Conservation (phyloP, 2,797 vertebrate genomes). For the Benthosema pterotum region DNA sequence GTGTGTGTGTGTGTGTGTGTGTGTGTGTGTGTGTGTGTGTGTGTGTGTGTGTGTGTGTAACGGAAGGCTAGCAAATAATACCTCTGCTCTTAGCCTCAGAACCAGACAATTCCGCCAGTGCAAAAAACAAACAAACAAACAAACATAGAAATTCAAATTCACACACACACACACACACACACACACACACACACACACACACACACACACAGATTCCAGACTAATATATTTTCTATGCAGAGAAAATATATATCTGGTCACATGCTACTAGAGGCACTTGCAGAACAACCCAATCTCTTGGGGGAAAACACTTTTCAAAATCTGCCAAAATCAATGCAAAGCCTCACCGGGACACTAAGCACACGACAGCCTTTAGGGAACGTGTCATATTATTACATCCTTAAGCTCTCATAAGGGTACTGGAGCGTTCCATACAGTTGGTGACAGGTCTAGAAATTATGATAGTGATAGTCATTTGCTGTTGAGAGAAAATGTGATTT, state of each 20-base stretch:
- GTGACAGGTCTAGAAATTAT: slow-evolving; percentile 30
- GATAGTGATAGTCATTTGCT: slow-evolving; percentile 46
- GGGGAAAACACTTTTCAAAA: slow-evolving; percentile 80
- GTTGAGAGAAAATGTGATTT: slow-evolving; percentile 46
- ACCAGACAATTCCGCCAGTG: no score
- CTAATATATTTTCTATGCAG: no score
- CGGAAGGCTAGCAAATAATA: slow-evolving; percentile 40
- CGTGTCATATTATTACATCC: slow-evolving; percentile 44
- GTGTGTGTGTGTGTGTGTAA: slow-evolving; percentile 9
- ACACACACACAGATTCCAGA: no score
- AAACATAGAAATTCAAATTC: no score
- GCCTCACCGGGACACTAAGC: slow-evolving; percentile 56
- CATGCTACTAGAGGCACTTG: slow-evolving; percentile 60
- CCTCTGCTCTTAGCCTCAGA: slow-evolving; percentile 27
- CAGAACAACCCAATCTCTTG: slow-evolving; percentile 81
- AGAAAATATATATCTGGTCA: no score
- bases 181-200: no score
- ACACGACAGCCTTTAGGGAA: slow-evolving; percentile 56
- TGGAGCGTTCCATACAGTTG: slow-evolving; percentile 37
- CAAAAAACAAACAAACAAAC: no score
- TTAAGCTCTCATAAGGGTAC: slow-evolving; percentile 49
- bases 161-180: no score
- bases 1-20: no score
- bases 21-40: no score
- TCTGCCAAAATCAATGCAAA: slow-evolving; percentile 79